phyloP scores from a whole-genome alignment of 2,797 vertebrate species.

The Falco peregrinus region DNA sequence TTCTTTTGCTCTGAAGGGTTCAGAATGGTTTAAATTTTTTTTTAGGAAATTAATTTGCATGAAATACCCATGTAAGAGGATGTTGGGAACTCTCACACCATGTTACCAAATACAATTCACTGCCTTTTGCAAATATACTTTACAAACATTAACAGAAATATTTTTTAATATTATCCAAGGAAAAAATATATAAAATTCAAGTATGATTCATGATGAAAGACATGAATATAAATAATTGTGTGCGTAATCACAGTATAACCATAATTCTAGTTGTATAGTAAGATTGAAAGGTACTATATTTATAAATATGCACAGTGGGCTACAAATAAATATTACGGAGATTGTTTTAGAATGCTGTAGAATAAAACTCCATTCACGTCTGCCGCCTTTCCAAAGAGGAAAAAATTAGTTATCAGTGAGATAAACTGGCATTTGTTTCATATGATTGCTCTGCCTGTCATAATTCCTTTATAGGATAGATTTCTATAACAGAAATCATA shows the following conservation, averaged over 20 bases:
- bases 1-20: neutral
- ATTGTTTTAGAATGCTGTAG: slow-evolving; percentile 7
- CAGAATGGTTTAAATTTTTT: neutral
- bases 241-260: slow-evolving; percentile 7
- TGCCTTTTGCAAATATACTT: neutral
- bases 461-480: slow-evolving; percentile 45
- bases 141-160: neutral
- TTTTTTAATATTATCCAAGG: neutral
- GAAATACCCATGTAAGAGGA: neutral
- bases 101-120: neutral
- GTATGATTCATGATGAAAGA: neutral
- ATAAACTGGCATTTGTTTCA: slow-evolving; percentile 35
- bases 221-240: slow-evolving; percentile 14
- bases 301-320: slow-evolving; percentile 13
- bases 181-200: slow-evolving; percentile 1
- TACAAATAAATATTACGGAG: neutral
- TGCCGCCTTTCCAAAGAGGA: slow-evolving; percentile 4
- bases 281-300: slow-evolving; percentile 2
- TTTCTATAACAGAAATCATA: slow-evolving; percentile 53
- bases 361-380: slow-evolving; percentile 36
- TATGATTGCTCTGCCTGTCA: neutral
- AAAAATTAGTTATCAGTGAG: slow-evolving; percentile 38
- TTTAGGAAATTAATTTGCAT: neutral
- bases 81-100: neutral
- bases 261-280: neutral